Conservation (phyloP, 1,140 invertebrate genomes). For the Drosophila punjabiensis region DNA sequence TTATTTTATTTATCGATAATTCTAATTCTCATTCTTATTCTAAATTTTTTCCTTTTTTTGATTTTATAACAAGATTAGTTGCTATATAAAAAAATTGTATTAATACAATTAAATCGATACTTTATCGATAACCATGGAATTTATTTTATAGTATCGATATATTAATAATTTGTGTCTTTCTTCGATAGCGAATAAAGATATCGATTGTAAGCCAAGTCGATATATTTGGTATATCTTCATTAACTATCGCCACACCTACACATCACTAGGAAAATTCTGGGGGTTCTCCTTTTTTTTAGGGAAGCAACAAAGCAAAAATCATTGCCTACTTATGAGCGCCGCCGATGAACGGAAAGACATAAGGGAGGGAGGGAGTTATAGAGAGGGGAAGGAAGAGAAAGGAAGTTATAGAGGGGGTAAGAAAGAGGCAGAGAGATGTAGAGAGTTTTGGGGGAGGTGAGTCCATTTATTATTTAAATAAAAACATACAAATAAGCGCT, state of each 20-base stretch:
- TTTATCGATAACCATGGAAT: no score
- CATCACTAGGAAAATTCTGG: not conserved
- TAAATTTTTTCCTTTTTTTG: no score
- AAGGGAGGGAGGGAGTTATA: not conserved
- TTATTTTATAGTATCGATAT: no score
- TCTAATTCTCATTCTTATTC: no score
- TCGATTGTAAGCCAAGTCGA: no score
- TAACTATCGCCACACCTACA: not conserved
- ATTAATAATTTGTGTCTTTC: no score
- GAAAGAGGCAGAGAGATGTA: not conserved
- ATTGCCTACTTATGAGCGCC: slow-evolving; percentile 79
- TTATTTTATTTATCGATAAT: no score
- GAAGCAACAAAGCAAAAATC: slow-evolving; percentile 66
- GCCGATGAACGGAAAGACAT: slow-evolving; percentile 20
- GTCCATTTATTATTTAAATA: slow-evolving; percentile 81
- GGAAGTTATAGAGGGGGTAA: not conserved
- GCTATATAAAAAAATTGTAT: no score
- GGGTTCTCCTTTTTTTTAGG: not conserved
- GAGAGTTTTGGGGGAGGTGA: not conserved
- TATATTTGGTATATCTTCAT: not conserved
- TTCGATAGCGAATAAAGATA: not conserved
- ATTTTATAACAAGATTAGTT: no score
- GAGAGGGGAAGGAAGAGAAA: not conserved
- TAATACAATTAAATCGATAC: no score
- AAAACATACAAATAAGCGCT: slow-evolving; percentile 75